Evolutionary conservation across 2,113 vertebrate genomes (phyloP).

Genomic region (Campylorhamphus procurvoides): DNA sequence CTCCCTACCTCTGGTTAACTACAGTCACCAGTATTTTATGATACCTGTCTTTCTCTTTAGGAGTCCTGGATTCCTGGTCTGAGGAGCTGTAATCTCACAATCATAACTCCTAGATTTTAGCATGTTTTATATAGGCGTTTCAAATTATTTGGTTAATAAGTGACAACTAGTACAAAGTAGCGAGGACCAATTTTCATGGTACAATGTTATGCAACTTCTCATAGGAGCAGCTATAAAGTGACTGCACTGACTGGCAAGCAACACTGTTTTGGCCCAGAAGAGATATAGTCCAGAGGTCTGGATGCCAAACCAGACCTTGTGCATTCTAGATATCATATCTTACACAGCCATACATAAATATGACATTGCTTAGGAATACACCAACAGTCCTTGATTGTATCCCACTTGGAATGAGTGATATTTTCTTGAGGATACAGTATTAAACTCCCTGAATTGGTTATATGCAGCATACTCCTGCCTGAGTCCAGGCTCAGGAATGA

Average conservation of each 20-base stretch:
- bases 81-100: neutral
- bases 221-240: neutral
- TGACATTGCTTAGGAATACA: neutral
- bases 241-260: neutral
- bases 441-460: fast-evolving
- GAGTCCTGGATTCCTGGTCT: neutral
- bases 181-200: neutral
- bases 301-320: neutral
- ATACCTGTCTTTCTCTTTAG: neutral
- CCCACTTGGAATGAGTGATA: neutral
- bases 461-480: neutral
- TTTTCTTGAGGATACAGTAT: neutral
- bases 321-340: neutral
- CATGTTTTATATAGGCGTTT: neutral
- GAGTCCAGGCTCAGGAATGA: neutral
- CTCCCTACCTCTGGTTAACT: neutral
- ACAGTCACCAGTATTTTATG: neutral
- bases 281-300: neutral
- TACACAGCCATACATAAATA: neutral
- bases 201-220: neutral
- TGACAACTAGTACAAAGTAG: neutral
- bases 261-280: neutral
- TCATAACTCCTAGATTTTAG: neutral
- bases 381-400: neutral
- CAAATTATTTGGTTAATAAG: neutral